Base-by-base conservation (phyloP, 2,797 vertebrate species). In the Danio tinwini region DNA sequence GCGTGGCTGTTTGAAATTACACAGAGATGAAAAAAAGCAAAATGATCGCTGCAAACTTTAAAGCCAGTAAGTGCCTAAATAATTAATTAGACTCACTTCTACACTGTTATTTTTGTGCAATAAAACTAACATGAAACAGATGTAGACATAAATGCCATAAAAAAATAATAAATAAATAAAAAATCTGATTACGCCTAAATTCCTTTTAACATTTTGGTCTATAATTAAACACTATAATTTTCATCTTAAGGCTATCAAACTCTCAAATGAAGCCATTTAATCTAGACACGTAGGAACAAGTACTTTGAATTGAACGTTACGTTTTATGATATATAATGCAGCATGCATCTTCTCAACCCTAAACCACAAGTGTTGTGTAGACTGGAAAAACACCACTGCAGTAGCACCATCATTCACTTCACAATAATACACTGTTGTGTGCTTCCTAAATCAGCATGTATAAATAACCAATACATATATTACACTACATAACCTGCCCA, bases 231-330 rank as follows among this genome's bases (percentile, higher is more conserved):
- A 13, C 40, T 16, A 67, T 56, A 17, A 58, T 58, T 58, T 47
- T 56, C 37, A 74, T 67, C 74, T 67, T 6, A 47, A 67, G 63
- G 63, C 39, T 45, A 67, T 39, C 63, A 56, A 37, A 45, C 62
- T 56, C 40, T 47, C 6, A 77, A 68, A 55, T 13, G 0, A 78
- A 78, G 52, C 52, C 29, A 40, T 77, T 49, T 77, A 49, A 59
- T 12, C 44, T 42, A 49, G 42, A 49, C 77, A 45, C 0, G 58
- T 17, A 64, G 5, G 5, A 73, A 80, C 69, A 80, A 59, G 71
- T 37, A 58, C 45, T 67, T 50, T 9, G 42, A 7, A 21, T 50
- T 59, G 6, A 77, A 70, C 40, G 29, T 29, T 29, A 29, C 29
- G 7, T 42, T 40, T 45, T 42, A 47, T 64, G 50, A 13, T 6